These are phyloP conservation scores for Podarcis siculus DNA, from an alignment of 2,797 vertebrate species.

Conservation along the genomic window DNA sequence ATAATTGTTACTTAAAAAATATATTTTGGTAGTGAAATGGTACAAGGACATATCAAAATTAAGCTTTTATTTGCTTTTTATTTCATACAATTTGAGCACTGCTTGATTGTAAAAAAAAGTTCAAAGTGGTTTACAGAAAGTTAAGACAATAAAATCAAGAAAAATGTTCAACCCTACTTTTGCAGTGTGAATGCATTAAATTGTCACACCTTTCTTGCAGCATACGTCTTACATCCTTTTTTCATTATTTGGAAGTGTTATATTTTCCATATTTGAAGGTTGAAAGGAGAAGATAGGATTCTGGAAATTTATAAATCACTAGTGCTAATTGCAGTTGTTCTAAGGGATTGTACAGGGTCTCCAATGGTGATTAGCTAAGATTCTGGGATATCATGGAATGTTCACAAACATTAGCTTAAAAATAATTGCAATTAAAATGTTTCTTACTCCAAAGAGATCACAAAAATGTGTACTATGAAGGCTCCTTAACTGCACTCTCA, in stretches of 20 bases:
- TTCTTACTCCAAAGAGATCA: too few relatives aligned
- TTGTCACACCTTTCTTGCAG: not conserved
- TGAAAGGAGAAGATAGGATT: not conserved
- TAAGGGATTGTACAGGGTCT: not conserved
- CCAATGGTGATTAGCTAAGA: not conserved
- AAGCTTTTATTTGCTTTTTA: not conserved
- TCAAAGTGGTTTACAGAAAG: too few relatives aligned
- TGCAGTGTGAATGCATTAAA: fast-evolving
- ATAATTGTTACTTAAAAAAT: not conserved
- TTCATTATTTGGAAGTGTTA: not conserved
- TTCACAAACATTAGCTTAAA: not conserved
- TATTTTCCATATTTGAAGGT: not conserved
- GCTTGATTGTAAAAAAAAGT: too few relatives aligned
- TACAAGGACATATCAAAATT: not conserved
- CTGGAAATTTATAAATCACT: not conserved
- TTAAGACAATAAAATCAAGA: too few relatives aligned
- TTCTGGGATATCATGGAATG: not conserved
- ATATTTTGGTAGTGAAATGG: not conserved
- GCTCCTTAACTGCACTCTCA: not conserved
- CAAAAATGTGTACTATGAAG: not conserved
- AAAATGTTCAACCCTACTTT: not conserved
- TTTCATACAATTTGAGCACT: too few relatives aligned
- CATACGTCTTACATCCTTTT: not conserved
- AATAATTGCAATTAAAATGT: not conserved
- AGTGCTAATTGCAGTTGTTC: not conserved